Percentiles rank a stretch among this genome's conserved stretches.
These are phyloP conservation scores for Trissoscelio sp. DNA, from an alignment of 2,888 invertebrate genomes.

Conservation along the genomic window DNA sequence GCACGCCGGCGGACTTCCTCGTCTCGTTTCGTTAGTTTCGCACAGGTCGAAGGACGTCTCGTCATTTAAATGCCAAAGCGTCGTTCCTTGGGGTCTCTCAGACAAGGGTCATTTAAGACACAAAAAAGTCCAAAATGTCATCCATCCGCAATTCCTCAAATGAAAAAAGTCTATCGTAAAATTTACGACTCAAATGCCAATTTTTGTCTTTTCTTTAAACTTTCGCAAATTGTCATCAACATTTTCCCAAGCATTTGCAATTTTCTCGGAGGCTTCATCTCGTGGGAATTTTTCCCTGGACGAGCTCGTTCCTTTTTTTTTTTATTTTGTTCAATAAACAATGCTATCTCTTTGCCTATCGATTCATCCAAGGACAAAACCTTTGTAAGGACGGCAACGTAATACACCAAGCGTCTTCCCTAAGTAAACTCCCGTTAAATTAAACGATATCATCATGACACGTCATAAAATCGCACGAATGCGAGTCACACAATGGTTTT, in stretches of 20 bases:
- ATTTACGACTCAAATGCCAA: conserved; percentile 2
- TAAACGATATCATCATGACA: conserved; percentile 69
- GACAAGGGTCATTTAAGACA: conserved; percentile 52
- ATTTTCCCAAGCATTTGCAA: conserved; percentile 3
- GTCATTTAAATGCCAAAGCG: conserved; percentile 80
- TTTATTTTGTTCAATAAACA: conserved; percentile 35
- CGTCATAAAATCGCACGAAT: conserved; percentile 69
- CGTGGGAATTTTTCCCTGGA: conserved; percentile 9
- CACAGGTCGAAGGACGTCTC: conserved; percentile 71
- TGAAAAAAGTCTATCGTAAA: neutral
- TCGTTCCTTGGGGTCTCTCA: conserved; percentile 36
- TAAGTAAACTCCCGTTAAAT: conserved; percentile 67
- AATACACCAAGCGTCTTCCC: conserved; percentile 44
- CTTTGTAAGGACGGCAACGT: conserved; percentile 31
- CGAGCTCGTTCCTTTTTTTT: neutral
- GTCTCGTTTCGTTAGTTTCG: conserved; percentile 74
- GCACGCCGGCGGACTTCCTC: conserved; percentile 62
- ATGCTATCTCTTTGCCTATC: conserved; percentile 43
- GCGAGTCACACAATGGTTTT: conserved; percentile 58
- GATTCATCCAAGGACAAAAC: conserved; percentile 53
- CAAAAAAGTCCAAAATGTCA: conserved; percentile 54
- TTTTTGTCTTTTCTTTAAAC: neutral
- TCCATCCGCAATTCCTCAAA: neutral
- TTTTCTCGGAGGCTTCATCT: neutral
- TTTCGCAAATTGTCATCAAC: neutral